Evolutionary conservation across 1,140 invertebrate species (phyloP), one percentile per base, ranked within the genome.

Genomic region (Kradibia gibbosae): DNA sequence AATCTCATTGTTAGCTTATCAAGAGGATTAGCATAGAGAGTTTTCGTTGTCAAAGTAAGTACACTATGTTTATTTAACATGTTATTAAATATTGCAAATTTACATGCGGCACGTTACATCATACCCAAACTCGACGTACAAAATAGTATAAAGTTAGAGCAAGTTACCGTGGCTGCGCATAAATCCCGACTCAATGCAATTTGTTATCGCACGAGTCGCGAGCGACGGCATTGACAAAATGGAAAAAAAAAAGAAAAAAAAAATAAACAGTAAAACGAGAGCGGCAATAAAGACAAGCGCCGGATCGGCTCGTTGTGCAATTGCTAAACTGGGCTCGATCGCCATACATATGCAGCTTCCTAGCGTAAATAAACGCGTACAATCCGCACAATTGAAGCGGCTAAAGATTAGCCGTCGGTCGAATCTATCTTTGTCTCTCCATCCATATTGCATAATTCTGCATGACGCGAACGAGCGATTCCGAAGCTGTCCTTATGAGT

Each of bases 301-400:
- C 48, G 34, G 65, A 55, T 71, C 42, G 8, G 28, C n/a, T 71
- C 31, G 36, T 72, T 20, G 11, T 36, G 22, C 13, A 8, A 11
- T n/a, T 10, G 34, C 42, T 28, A 22, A 34, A 55, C 45, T 42
- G 22, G 48, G 22, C 31, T 42, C 15, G n/a, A 31, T n/a, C 36
- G 25, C 71, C 34, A 11, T 45, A 13, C 39, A 62, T 39, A 28
- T 50, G 42, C 25, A 70, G 36, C 65, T 15, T 28, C 25, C 31
- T 28, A 15, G 28, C 25, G 25, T 60, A 73, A 72, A 80, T 25
- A 78, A 53, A 57, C 62, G 53, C 77, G 25, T 45, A 22, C 77
- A 55, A 71, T 71, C 60, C 50, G 60, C n/a, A 28, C 60, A 78
- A 78, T 67, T 78, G 75, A 50, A 78, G 5, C 77, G 50, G 53